Evolutionary conservation across 2,888 invertebrate species (phyloP).

Genomic region (Drosophila villosipedis): DNA sequence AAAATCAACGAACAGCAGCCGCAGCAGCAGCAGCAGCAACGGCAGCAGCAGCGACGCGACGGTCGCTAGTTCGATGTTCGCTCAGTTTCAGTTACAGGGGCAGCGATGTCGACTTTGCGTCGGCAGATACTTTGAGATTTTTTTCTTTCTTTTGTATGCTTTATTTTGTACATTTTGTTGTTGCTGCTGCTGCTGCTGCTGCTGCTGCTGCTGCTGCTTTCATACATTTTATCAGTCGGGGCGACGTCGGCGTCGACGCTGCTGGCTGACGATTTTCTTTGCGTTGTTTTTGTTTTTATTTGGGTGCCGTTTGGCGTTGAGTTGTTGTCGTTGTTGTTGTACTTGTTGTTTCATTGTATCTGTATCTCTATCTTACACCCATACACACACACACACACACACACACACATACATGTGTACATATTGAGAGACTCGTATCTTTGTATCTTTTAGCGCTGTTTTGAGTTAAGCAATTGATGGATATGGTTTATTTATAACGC

Average conservation of each 20-base stretch:
- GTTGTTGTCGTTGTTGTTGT: constrained; percentile 57
- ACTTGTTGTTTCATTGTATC: constrained; percentile 61
- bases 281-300: constrained; percentile 67
- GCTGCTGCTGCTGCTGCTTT: constrained; percentile 60
- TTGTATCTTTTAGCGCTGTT: constrained; percentile 82
- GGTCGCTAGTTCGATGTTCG: constrained; percentile 56
- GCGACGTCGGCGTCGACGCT: constrained; percentile 50
- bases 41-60: constrained; percentile 25
- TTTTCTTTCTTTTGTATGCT: constrained; percentile 37
- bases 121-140: constrained; percentile 79
- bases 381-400: constrained; percentile 18
- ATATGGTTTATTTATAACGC: constrained; percentile 84
- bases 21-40: constrained; percentile 16
- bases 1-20: constrained; percentile 58
- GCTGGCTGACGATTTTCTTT: constrained; percentile 74
- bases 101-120: constrained; percentile 53
- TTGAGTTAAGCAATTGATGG: constrained; percentile 84
- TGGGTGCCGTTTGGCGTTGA: constrained; percentile 62
- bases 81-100: constrained; percentile 64
- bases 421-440: constrained; percentile 62
- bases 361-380: constrained; percentile 57
- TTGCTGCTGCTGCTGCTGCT: constrained; percentile 13
- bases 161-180: constrained; percentile 46
- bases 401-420: neutral
- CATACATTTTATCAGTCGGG: constrained; percentile 79